phyloP scores from a whole-genome alignment of 2,888 invertebrate genomes.

The Cephalotes varians region DNA sequence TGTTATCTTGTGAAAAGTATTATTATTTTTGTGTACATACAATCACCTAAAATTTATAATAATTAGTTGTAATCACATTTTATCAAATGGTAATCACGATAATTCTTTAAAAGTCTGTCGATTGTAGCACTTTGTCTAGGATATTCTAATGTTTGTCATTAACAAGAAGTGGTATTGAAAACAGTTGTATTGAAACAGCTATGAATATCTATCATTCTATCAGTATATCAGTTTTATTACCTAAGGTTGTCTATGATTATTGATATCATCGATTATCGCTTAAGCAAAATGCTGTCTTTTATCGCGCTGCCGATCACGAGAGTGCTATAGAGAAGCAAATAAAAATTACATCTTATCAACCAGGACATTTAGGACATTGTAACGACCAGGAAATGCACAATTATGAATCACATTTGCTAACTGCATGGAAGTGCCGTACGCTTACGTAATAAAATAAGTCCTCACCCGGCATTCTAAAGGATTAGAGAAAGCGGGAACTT shows the following conservation, averaged over 20 bases:
- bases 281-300: neutral
- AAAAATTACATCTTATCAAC: constrained; percentile 11
- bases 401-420: constrained; percentile 15
- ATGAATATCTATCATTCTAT: neutral
- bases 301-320: neutral
- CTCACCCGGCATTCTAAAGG: constrained; percentile 55
- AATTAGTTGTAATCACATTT: neutral
- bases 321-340: neutral
- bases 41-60: neutral
- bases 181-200: neutral
- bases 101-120: neutral
- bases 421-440: neutral
- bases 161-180: neutral
- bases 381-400: neutral
- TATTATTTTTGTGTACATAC: neutral
- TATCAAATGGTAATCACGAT: neutral
- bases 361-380: neutral
- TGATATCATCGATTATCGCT: neutral
- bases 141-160: neutral
- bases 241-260: neutral
- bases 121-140: neutral
- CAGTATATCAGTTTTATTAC: neutral
- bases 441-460: constrained; percentile 45
- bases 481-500: constrained; percentile 68
- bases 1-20: neutral